phyloP scores from a whole-genome alignment of 2,113 vertebrate species.

The Antennarius striatus region DNA sequence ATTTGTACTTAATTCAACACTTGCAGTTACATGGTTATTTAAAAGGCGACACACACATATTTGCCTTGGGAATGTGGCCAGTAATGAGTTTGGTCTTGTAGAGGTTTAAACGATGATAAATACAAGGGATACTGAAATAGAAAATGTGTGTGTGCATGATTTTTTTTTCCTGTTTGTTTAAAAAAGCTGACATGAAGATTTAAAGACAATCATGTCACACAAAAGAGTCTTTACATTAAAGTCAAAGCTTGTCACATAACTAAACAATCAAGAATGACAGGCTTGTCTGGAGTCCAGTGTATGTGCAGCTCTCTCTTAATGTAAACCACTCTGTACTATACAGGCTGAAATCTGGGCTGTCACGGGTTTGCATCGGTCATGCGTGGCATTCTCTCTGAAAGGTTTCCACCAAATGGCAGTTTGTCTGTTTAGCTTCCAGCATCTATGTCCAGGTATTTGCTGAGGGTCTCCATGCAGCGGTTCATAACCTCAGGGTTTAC shows the following conservation, averaged over 20 bases:
- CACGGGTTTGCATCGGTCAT: constrained; percentile 56
- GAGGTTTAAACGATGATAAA: too few relatives aligned
- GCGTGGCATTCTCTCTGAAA: constrained; percentile 61
- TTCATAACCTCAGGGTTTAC: constrained; percentile 57
- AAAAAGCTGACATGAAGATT: constrained; percentile 10
- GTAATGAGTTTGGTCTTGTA: too few relatives aligned
- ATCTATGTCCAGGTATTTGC: constrained; percentile 55
- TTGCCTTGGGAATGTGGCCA: too few relatives aligned
- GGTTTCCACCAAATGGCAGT: constrained; percentile 52
- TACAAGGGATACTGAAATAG: too few relatives aligned
- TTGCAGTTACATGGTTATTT: background rate
- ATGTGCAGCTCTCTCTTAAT: constrained; percentile 51
- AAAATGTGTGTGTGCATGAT: too few relatives aligned
- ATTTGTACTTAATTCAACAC: background rate
- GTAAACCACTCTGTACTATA: constrained; percentile 61
- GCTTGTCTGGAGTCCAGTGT: constrained; percentile 13
- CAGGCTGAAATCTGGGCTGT: constrained; percentile 57
- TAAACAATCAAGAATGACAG: constrained; percentile 33
- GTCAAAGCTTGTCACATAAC: constrained; percentile 18
- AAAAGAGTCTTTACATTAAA: constrained; percentile 5
- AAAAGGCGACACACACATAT: too few relatives aligned
- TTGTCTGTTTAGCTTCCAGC: constrained; percentile 60
- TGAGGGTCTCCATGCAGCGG: constrained; percentile 35
- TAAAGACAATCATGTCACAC: background rate
- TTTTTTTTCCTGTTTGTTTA: background rate